Evolutionary conservation across 1,140 invertebrate genomes (phyloP).

Genomic region (Linepithema humile): DNA sequence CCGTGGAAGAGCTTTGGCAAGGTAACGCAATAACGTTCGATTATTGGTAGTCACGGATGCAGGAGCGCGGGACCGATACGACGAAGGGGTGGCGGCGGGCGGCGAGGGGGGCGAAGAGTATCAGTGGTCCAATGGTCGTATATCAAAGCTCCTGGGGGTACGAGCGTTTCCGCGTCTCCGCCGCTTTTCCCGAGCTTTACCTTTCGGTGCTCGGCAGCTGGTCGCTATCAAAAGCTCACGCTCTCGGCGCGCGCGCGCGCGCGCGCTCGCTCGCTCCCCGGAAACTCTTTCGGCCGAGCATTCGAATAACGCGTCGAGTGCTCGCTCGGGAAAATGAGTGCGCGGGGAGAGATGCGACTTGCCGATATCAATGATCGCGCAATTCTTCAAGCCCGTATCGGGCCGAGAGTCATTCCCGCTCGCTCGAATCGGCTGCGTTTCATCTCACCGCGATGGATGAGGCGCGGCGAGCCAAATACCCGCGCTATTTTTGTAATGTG

Average conservation of each 20-base stretch:
- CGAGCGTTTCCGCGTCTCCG: slow-evolving; percentile 31
- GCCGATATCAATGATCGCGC: slow-evolving; percentile 38
- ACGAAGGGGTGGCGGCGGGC: background rate
- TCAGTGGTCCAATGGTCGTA: slow-evolving; percentile 72
- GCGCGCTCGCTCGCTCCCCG: background rate
- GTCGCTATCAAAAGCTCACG: slow-evolving; percentile 46
- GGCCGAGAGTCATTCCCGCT: background rate
- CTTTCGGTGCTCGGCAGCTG: slow-evolving; percentile 12
- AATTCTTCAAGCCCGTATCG: slow-evolving; percentile 15
- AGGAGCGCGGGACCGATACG: background rate
- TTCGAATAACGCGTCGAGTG: slow-evolving; percentile 37
- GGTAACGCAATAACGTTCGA: slow-evolving; percentile 82
- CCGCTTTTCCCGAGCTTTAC: slow-evolving; percentile 42
- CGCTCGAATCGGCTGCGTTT: background rate
- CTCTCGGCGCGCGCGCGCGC: background rate
- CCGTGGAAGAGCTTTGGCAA: slow-evolving; percentile 39
- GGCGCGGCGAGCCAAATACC: background rate
- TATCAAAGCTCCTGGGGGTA: slow-evolving; percentile 75
- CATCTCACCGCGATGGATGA: background rate
- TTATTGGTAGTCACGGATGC: slow-evolving; percentile 80
- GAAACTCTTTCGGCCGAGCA: background rate
- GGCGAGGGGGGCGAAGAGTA: background rate
- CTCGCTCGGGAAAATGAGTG: background rate
- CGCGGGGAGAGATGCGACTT: background rate
- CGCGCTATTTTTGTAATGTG: background rate